Evolutionary conservation across 2,113 vertebrate genomes (phyloP).

Genomic region (Seriola quinqueradiata): DNA sequence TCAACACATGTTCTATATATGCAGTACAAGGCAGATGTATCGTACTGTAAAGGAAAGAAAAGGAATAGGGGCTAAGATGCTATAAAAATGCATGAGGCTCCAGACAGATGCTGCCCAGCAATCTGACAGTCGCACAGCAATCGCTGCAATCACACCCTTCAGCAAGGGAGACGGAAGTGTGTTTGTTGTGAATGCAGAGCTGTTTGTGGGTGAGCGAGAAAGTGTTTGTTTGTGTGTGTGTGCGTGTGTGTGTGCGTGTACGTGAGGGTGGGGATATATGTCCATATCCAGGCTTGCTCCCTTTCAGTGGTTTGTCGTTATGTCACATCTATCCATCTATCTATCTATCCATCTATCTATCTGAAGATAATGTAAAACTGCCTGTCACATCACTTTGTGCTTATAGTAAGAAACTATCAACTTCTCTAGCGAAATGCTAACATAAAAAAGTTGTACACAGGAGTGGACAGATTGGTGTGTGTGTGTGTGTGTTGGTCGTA

Average conservation of each 20-base stretch:
- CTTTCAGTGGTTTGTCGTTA: conserved; percentile 54
- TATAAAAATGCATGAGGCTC: conserved; percentile 73
- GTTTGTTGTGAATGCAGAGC: conserved; percentile 7
- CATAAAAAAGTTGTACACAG: conserved; percentile 29
- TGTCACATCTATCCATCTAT: conserved; percentile 20
- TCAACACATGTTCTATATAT: neutral
- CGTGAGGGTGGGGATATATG: conserved; percentile 1
- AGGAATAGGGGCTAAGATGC: conserved; percentile 46
- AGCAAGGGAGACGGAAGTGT: conserved; percentile 17
- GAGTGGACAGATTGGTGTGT: conserved; percentile 28
- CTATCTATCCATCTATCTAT: neutral
- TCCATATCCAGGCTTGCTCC: conserved; percentile 19
- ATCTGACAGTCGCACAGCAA: conserved; percentile 62
- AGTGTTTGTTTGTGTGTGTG: neutral
- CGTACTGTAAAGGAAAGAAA: conserved; percentile 15
- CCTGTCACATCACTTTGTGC: conserved; percentile 25
- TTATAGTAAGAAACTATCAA: conserved; percentile 47
- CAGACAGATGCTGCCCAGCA: conserved; percentile 54
- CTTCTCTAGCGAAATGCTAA: conserved; percentile 17
- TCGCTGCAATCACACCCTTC: conserved; percentile 56
- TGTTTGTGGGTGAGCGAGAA: conserved; percentile 25
- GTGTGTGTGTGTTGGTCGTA: conserved; percentile 12
- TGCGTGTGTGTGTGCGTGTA: neutral
- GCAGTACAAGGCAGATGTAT: neutral
- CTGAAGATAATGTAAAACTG: conserved; percentile 2